Base-by-base conservation (phyloP, 1,140 invertebrate species). In the Drosophila littoralis region DNA sequence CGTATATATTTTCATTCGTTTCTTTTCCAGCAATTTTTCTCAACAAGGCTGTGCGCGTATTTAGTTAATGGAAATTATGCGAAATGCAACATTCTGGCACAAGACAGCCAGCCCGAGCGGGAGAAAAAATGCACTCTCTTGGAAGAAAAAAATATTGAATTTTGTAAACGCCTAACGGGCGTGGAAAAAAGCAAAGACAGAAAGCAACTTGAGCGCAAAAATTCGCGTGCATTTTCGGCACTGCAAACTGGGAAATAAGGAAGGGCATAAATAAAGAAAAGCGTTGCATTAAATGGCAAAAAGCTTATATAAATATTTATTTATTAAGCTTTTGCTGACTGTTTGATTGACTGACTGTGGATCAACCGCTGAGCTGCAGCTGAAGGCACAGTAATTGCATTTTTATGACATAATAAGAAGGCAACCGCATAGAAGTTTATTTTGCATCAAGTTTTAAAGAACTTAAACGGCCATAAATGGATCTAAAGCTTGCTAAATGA, bases 31-130 rank as follows among this genome's bases (percentile, higher is more conserved):
- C n/a, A 32, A 10, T 40, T 55, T 50, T 45, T 22, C 51, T 43
- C 67, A 15, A 60, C 69, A 57, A 32, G 43, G 66, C 75, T 73
- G 35, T 58, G 54, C 42, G 65, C 61, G 64, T 71, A 74, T 85
- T 85, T 81, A 80, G 81, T 85, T 81, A 84, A 84, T 84, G 77
- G 61, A 81, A 81, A 84, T 81, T 81, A 84, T 81, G 81, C 80
- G 69, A 81, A 78, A 65, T 73, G 63, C 9, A 42, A 81, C 46
- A 55, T 60, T 61, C 28, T 60, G 33, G 61, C 57, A 75, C 43
- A 58, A 36, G 17, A 6, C 42, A 17, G 22, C 17, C 45, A 43
- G 9, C 35, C 15, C 13, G 40, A 35, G 15, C n/a, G 10, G 32
- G 4, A 7, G 40, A 43, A 43, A 58, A 68, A 50, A 22, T 9